Evolutionary conservation across 1,140 invertebrate genomes (phyloP), one percentile per base, ranked within the genome.

Genomic region (Drosophila bifasciata): DNA sequence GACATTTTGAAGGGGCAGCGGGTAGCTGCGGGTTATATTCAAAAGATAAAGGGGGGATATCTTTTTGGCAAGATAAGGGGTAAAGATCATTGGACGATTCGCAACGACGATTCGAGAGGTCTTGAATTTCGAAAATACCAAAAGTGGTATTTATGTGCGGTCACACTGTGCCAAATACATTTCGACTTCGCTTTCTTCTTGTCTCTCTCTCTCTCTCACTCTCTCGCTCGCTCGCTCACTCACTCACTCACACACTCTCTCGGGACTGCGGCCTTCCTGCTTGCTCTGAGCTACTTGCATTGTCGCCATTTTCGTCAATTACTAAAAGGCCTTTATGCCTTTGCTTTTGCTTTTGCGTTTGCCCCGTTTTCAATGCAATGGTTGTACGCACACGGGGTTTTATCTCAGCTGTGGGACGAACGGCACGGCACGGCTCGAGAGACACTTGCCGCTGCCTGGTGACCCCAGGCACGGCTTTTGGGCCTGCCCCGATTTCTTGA

Each of bases 281-380:
- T 36, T 67, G 66, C 32, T 36, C 32, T 36, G 32, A 11, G 28
- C 66, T 51, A 68, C 79, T 73, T 83, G 81, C 81, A 86, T 88
- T 86, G 83, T 86, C 83, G 83, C 83, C 83, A 86, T 86, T 86
- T 86, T 88, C 83, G 83, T 88, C 85, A 86, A 88, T 86, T 88
- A 86, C 76, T 71, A 84, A 84, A 83, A 79, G 64, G 52, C 76
- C 75, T 77, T 72, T 76, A 72, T 60, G 63, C 41, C 17, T 75
- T 49, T 64, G 36, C 40, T 55, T 58, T 76, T 75, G 63, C 59
- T 61, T 50, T 76, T 63, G 7, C 17, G 9, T 63, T 36, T 57
- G 40, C 21, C 21, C 16, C 44, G 6, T 57, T 43, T 36, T 36
- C 7, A 48, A 25, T 19, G 48, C 17, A 39, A 43, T 44, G 28